phyloP scores from a whole-genome alignment of 2,113 vertebrate species.

The Triplophysa dalaica region DNA sequence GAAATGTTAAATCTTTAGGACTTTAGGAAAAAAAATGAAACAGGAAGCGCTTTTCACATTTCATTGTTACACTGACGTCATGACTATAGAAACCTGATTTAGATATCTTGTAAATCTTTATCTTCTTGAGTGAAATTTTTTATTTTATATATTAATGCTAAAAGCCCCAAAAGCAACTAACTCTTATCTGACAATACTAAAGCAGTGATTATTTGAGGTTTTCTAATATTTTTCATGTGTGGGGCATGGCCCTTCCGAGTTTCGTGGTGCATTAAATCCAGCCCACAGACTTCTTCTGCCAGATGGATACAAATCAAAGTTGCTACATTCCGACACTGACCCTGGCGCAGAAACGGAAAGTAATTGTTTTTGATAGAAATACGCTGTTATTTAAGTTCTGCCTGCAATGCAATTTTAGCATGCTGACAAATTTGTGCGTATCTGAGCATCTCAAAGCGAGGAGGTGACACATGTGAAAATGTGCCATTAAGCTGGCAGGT shows the following conservation, averaged over 20 bases:
- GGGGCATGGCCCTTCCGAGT: not conserved
- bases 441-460: slow-evolving; percentile 50
- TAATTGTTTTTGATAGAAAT: slow-evolving; percentile 30
- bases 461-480: slow-evolving; percentile 54
- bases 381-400: slow-evolving; percentile 36
- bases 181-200: not conserved
- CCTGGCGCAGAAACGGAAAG: slow-evolving; percentile 20
- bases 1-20: too few species aligned
- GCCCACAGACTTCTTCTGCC: slow-evolving; percentile 7
- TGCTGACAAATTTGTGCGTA: slow-evolving; percentile 49
- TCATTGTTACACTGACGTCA: not conserved
- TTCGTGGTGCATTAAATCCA: not conserved
- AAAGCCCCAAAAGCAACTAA: not conserved
- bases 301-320: slow-evolving; percentile 43
- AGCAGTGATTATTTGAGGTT: not conserved
- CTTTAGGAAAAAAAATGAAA: too few species aligned
- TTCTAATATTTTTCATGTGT: not conserved
- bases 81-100: not conserved
- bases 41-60: too few species aligned
- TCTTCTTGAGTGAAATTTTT: too few species aligned
- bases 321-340: slow-evolving; percentile 9
- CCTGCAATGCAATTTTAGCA: slow-evolving; percentile 37
- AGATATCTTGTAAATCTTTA: not conserved
- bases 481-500: slow-evolving; percentile 57
- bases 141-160: too few species aligned